Evolutionary conservation across 2,113 vertebrate species (phyloP).

Genomic region (Origma solitaria): DNA sequence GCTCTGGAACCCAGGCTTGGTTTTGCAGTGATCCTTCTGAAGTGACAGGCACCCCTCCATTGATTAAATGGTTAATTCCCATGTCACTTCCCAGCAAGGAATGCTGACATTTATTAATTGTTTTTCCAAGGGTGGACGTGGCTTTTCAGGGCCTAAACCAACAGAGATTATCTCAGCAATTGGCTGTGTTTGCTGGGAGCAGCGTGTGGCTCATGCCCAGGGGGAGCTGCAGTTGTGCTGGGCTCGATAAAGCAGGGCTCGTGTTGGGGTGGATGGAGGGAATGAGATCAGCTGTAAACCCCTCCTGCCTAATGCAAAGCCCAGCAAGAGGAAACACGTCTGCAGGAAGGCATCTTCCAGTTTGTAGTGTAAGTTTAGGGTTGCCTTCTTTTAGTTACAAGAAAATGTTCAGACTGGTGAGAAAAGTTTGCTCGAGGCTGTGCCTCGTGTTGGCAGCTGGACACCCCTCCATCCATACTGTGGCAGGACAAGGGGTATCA

Average conservation of each 20-base stretch:
- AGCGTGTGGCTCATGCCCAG: rapidly evolving
- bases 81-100: rapidly evolving
- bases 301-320: neutral
- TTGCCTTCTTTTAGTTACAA: neutral
- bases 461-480: neutral
- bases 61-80: neutral
- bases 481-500: neutral
- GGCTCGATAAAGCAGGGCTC: rapidly evolving
- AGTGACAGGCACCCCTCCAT: rapidly evolving
- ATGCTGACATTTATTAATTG: neutral
- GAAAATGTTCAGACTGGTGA: neutral
- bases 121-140: rapidly evolving
- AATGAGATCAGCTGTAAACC: neutral
- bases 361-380: rapidly evolving
- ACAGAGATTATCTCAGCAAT: neutral
- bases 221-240: rapidly evolving
- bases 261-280: rapidly evolving
- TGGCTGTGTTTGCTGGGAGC: neutral
- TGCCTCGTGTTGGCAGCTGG: rapidly evolving
- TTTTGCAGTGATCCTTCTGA: rapidly evolving
- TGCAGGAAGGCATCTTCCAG: neutral
- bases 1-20: neutral
- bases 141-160: neutral
- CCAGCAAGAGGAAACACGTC: neutral
- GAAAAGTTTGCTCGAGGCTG: neutral